phyloP scores from a whole-genome alignment of 2,113 vertebrate genomes.

The Pedetes capensis region DNA sequence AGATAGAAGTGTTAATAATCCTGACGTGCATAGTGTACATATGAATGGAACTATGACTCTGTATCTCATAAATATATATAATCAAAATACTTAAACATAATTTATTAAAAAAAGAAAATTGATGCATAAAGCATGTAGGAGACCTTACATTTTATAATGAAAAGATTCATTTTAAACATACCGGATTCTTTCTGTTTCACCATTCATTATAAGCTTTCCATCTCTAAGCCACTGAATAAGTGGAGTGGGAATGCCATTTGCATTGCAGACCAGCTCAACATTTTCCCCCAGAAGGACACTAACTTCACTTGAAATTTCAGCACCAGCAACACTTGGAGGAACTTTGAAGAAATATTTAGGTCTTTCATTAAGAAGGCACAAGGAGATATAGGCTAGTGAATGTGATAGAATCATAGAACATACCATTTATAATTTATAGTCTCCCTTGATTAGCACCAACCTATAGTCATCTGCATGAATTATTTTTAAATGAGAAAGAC shows the following conservation, averaged over 20 bases:
- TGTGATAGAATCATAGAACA: not conserved
- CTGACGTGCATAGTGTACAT: too few species aligned
- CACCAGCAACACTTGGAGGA: slow-evolving; percentile 91
- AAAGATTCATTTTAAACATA: slow-evolving; percentile 71
- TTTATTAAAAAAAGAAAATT: too few species aligned
- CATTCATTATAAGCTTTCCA: slow-evolving; percentile 84
- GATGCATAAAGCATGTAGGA: not conserved
- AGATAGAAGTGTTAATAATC: too few species aligned
- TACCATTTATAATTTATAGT: not conserved
- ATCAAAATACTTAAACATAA: too few species aligned
- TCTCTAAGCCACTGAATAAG: slow-evolving; percentile 93
- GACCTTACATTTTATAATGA: not conserved
- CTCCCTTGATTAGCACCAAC: not conserved
- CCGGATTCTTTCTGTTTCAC: slow-evolving; percentile 83
- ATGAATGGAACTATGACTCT: too few species aligned
- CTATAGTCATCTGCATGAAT: not conserved
- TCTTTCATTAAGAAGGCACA: slow-evolving; percentile 50
- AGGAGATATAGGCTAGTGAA: not conserved
- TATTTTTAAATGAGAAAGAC: slow-evolving; percentile 8
- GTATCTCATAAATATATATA: too few species aligned
- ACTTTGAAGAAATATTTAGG: slow-evolving; percentile 82
- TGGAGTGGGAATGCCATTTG: slow-evolving; percentile 88
- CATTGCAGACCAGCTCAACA: slow-evolving; percentile 89
- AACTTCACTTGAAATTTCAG: slow-evolving; percentile 92
- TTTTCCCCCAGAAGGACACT: slow-evolving; percentile 89